These are phyloP conservation scores for Idris sp. DNA, from an alignment of 1,140 invertebrate genomes.

Conservation along the genomic window DNA sequence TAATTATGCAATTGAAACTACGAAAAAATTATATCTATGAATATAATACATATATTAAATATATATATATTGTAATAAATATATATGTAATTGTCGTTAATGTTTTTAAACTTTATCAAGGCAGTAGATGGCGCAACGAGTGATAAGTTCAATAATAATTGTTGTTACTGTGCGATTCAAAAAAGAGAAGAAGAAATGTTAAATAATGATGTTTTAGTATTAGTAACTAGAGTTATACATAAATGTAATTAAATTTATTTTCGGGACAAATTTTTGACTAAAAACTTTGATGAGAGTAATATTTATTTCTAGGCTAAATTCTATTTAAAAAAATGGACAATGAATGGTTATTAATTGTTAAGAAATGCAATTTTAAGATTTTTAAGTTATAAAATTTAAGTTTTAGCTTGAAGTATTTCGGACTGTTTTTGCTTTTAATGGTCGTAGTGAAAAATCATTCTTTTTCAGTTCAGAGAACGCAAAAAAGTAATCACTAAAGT, in stretches of 20 bases:
- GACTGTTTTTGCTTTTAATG: not conserved
- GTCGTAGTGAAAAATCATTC: slow-evolving; percentile 26
- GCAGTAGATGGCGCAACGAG: slow-evolving; percentile 54
- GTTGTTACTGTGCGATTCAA: slow-evolving; percentile 41
- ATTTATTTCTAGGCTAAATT: no score
- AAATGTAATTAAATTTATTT: slow-evolving; percentile 53
- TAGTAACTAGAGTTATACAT: slow-evolving; percentile 47
- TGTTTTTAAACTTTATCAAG: slow-evolving; percentile 75
- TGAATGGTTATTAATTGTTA: no score
- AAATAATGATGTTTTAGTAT: slow-evolving; percentile 49
- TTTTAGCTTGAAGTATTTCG: not conserved
- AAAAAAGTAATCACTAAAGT: not conserved
- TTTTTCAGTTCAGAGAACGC: not conserved
- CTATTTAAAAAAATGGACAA: no score
- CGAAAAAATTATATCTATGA: slow-evolving; percentile 38
- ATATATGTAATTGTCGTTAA: slow-evolving; percentile 70
- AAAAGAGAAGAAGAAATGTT: slow-evolving; percentile 12
- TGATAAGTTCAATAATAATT: slow-evolving; percentile 53
- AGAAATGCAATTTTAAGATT: no score
- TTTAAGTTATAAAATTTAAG: slow-evolving; percentile 3
- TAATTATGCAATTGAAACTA: slow-evolving; percentile 35
- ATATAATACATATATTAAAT: slow-evolving; percentile 46
- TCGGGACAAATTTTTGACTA: slow-evolving; percentile 19
- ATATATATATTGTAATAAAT: slow-evolving; percentile 54
- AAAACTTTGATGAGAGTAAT: no score